phyloP scores from a whole-genome alignment of 2,113 vertebrate species.

The Oreocharis arfaki region DNA sequence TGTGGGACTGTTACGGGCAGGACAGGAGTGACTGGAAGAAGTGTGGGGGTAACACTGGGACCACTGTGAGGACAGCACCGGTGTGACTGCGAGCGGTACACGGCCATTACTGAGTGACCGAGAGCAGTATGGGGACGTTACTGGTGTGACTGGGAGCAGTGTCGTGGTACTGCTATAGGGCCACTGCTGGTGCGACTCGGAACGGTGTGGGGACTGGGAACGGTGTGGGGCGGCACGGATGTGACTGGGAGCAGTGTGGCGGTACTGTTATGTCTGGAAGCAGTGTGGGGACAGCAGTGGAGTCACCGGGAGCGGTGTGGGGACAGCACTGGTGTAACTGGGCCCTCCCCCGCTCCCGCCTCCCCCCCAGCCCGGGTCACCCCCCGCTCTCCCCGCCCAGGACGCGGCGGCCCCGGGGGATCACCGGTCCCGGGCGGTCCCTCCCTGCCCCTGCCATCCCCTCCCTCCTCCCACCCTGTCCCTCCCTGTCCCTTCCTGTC shows the following conservation, averaged over 20 bases:
- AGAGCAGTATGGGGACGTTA: no score
- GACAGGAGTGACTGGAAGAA: not conserved
- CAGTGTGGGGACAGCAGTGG: not conserved
- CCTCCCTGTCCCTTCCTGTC: not conserved
- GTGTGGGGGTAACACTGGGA: no score
- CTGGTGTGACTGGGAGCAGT: not conserved
- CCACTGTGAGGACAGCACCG: no score
- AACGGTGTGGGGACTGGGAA: not conserved
- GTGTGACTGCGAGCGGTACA: not conserved
- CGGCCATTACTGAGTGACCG: not conserved
- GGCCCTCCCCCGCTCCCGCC: not conserved
- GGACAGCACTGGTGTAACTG: not conserved
- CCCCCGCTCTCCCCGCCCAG: not conserved
- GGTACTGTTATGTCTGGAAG: no score
- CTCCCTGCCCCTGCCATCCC: not conserved
- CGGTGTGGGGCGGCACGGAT: not conserved
- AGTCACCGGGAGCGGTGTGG: no score
- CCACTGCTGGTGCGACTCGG: not conserved
- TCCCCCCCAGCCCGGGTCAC: no score
- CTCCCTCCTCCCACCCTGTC: not conserved
- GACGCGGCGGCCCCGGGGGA: not conserved
- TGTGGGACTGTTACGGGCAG: not conserved
- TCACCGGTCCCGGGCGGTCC: not conserved
- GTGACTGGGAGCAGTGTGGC: not conserved
- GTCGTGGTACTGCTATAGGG: not conserved